Conservation (phyloP, 2,797 vertebrate species). For the Petrocephalus schoutedeni region DNA sequence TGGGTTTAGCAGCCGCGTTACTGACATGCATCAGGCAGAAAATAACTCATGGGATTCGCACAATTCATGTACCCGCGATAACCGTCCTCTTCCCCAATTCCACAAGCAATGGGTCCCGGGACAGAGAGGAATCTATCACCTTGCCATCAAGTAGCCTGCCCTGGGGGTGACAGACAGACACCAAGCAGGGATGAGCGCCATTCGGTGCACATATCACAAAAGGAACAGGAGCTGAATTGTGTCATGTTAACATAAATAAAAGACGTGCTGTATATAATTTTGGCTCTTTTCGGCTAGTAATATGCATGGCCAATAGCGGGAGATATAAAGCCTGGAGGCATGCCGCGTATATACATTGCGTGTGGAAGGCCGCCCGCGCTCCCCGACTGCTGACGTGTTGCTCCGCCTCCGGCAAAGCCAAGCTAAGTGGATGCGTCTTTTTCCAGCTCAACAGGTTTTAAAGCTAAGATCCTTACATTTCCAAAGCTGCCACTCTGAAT, state of each 20-base stretch:
- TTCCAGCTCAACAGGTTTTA: neutral
- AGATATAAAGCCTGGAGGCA: neutral
- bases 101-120: conserved; percentile 84
- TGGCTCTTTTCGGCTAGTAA: neutral
- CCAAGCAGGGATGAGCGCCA: neutral
- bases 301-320: neutral
- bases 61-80: conserved; percentile 70
- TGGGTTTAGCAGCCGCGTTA: neutral
- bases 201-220: neutral
- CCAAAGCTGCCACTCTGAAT: neutral
- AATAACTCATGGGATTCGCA: neutral
- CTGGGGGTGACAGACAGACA: conserved; percentile 49
- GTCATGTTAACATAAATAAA: neutral
- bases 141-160: conserved; percentile 84
- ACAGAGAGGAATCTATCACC: conserved; percentile 83
- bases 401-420: conserved; percentile 38
- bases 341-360: neutral
- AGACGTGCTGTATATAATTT: neutral
- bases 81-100: conserved; percentile 91
- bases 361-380: neutral
- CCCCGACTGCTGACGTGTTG: conserved; percentile 71
- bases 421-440: neutral
- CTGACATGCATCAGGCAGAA: neutral
- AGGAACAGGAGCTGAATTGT: neutral
- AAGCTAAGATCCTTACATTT: neutral